A percentile compares a stretch with the other conserved stretches of the same genome.
Evolutionary conservation across 2,888 invertebrate genomes (phyloP).

Genomic region (Bruchidius siliquastri): DNA sequence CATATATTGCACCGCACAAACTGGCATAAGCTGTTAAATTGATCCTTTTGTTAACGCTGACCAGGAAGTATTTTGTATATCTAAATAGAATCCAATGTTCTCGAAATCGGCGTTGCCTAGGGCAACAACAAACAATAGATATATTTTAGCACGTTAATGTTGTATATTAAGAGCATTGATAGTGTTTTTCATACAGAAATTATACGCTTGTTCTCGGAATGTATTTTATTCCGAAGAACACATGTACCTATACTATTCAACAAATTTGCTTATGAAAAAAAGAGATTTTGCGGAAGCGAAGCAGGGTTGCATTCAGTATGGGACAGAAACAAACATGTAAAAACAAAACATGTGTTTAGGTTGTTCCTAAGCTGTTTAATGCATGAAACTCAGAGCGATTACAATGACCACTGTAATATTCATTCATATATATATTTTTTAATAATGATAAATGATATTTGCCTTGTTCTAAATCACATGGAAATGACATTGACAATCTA

Average conservation of each 20-base stretch:
- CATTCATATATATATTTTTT: too few species aligned
- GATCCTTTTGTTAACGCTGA: neutral
- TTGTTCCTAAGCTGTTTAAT: too few species aligned
- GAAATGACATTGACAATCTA: too few species aligned
- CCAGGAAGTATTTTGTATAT: neutral
- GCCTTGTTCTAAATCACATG: too few species aligned
- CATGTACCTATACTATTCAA: neutral
- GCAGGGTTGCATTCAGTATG: neutral
- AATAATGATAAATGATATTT: too few species aligned
- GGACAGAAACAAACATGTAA: too few species aligned
- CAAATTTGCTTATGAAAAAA: neutral
- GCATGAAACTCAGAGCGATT: too few species aligned
- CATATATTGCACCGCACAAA: neutral
- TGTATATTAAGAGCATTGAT: neutral
- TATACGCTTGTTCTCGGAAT: neutral
- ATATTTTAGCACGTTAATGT: neutral
- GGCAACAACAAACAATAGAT: neutral
- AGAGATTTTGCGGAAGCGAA: neutral
- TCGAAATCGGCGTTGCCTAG: neutral
- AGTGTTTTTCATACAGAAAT: neutral
- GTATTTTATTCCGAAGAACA: neutral
- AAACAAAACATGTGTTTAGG: neutral
- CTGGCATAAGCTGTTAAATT: neutral
- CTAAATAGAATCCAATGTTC: neutral
- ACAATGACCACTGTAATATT: too few species aligned